Base-by-base conservation (phyloP, 2,797 vertebrate species). In the Melopsittacus undulatus region DNA sequence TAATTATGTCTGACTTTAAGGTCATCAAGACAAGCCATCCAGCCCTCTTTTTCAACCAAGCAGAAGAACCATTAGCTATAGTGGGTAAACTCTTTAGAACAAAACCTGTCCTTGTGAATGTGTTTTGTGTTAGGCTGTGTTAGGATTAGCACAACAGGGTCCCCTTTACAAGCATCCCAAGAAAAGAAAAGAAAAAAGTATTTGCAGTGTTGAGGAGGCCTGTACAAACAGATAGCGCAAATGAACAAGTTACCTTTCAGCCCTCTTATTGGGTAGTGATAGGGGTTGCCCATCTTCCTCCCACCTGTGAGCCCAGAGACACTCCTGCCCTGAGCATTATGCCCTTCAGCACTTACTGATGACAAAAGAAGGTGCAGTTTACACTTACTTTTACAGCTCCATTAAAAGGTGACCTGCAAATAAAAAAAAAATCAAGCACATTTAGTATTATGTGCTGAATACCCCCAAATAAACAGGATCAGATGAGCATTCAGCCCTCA, bases 391-490 rank as follows among this genome's bases (percentile, higher is more conserved):
- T 97, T 97, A 97, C 93, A 96, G 91, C 96, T 96, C 96, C 96
- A 96, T 96, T 96, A 94, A 97, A 97, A 97, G 93, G 95, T 96
- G 96, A 97, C 95, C 96, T 97, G 95, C 91, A 97, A 97, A 96
- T 81, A 96, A 95, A 96, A 96, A 86, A 95, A 95, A 96, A 94
- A 97, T 96, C 94, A 88, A 91, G 90, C 91, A 93, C 96, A 96
- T 97, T 97, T 95, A 97, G 95, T 96, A 94, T 89, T 74, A 91
- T 92, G 94, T 93, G 93, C 93, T 89, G 82, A 96, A 95, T 95
- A 83, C 88, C 87, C 91, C 83, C 85, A 87, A 54, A 94, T 72
- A 97, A 94, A 92, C 93, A 96, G 91, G 95, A 90, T 90, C 88
- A 92, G 91, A 93, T n/a, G 94, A 95, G 89, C 91, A 96, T 92